A percentile compares a stretch with the other conserved stretches of the same genome.
These are phyloP conservation scores for Tenthredo mesomela DNA, from an alignment of 2,888 invertebrate species.

Conservation along the genomic window DNA sequence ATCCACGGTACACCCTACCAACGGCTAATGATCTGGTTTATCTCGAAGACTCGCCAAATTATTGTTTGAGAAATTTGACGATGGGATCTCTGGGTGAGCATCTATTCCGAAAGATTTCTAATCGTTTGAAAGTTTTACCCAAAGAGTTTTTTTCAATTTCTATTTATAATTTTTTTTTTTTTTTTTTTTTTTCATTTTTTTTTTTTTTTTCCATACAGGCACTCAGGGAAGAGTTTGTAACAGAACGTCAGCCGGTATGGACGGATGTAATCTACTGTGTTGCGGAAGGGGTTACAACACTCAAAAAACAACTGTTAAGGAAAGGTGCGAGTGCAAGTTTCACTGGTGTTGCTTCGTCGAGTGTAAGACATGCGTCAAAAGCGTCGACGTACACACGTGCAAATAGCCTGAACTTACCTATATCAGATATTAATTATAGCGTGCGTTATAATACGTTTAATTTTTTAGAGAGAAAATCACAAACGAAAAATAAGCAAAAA, in stretches of 20 bases:
- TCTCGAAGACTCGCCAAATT: conserved; percentile 96
- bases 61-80: conserved; percentile 90
- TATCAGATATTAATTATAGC: background rate
- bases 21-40: conserved; percentile 96
- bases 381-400: conserved; percentile 91
- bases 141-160: conserved; percentile 29
- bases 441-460: background rate
- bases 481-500: background rate
- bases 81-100: conserved; percentile 85
- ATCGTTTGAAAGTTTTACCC: conserved; percentile 31
- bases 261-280: conserved; percentile 93
- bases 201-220: conserved; percentile 78
- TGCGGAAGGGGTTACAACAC: conserved; percentile 97
- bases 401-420: conserved; percentile 81
- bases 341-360: conserved; percentile 98
- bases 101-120: conserved; percentile 39
- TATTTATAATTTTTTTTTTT: conserved; percentile 12
- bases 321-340: conserved; percentile 95
- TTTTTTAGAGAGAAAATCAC: background rate
- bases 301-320: conserved; percentile 86
- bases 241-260: conserved; percentile 85
- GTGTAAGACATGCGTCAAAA: conserved; percentile 92
- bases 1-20: conserved; percentile 89
- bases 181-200: background rate
- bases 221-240: conserved; percentile 87